phyloP scores from a whole-genome alignment of 2,113 vertebrate genomes.

The Haplochromis burtoni region DNA sequence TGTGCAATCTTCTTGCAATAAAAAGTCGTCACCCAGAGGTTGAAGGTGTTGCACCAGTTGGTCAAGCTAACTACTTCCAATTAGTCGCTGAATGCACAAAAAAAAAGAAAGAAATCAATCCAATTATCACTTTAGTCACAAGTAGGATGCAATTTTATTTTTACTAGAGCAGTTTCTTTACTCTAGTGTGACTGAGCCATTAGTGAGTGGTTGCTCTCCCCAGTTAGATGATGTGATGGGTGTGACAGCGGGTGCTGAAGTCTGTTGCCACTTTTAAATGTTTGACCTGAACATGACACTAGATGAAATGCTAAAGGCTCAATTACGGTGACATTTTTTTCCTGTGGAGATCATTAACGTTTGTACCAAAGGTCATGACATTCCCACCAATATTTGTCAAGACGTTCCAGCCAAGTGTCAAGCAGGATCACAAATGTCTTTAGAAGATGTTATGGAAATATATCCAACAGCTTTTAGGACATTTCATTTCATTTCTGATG shows the following conservation, averaged over 20 bases:
- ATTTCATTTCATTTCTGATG: background rate
- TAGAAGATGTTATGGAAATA: background rate
- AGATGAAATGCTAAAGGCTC: background rate
- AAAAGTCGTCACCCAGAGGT: background rate
- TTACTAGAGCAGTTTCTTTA: background rate
- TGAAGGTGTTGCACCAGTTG: background rate
- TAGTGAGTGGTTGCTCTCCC: background rate
- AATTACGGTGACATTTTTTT: background rate
- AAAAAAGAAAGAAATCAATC: background rate
- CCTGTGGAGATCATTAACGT: background rate
- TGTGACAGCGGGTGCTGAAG: background rate
- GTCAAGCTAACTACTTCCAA: background rate
- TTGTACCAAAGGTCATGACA: background rate
- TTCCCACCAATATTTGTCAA: background rate
- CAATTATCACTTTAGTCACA: background rate
- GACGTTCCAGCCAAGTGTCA: background rate
- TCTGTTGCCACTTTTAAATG: background rate
- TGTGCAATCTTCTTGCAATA: background rate
- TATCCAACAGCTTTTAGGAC: background rate
- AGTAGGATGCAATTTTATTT: background rate
- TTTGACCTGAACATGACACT: background rate
- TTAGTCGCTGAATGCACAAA: background rate
- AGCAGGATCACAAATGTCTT: background rate
- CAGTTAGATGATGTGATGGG: background rate
- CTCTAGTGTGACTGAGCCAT: background rate